Conservation (phyloP, 2,113 vertebrate genomes). For the Pelusios castaneus region DNA sequence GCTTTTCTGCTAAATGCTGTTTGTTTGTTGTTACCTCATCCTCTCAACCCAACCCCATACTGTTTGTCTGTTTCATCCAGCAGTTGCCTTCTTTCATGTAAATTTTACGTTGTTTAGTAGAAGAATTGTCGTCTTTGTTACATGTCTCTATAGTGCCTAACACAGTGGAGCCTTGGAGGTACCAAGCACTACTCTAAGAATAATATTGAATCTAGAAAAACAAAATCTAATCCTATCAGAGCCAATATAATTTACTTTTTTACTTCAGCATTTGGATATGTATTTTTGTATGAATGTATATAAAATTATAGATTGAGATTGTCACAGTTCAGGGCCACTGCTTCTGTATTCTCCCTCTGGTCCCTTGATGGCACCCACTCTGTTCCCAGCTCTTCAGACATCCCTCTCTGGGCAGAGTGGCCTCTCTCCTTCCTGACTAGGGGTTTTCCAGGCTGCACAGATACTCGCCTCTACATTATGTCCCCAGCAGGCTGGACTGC, state of each 20-base stretch:
- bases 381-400: no score
- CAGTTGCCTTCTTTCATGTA: constrained; percentile 27
- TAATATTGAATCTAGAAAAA: neutral
- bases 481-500: no score
- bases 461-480: no score
- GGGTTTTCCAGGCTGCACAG: no score
- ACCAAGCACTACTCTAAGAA: neutral
- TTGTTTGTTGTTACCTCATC: constrained; percentile 27
- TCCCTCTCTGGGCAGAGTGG: no score
- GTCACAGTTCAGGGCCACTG: no score
- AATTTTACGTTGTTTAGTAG: constrained; percentile 4
- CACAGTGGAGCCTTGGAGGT: neutral
- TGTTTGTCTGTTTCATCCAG: constrained; percentile 11
- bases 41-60: constrained; percentile 34
- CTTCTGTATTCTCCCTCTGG: no score
- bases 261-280: neutral
- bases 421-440: no score
- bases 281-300: neutral
- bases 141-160: neutral
- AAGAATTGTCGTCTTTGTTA: neutral
- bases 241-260: neutral
- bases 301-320: no score
- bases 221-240: neutral
- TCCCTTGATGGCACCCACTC: no score
- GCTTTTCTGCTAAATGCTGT: constrained; percentile 44